These are phyloP conservation scores for Meiosimyza platycephala DNA, from an alignment of 2,888 invertebrate genomes.

Conservation along the genomic window DNA sequence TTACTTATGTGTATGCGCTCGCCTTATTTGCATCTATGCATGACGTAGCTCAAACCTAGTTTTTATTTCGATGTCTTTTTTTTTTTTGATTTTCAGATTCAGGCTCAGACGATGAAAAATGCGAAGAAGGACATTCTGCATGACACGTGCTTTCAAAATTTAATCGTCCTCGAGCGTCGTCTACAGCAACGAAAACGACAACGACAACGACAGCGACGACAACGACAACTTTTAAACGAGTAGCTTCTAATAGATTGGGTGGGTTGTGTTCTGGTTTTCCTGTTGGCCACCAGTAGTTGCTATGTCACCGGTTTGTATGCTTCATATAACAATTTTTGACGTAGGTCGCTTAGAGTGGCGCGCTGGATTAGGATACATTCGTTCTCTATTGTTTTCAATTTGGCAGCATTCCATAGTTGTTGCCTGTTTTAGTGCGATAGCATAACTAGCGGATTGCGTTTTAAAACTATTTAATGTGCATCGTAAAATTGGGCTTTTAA, in stretches of 20 bases:
- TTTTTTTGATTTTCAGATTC: not conserved
- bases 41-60: not conserved
- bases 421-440: no score
- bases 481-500: no score
- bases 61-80: not conserved
- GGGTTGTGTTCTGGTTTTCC: not conserved
- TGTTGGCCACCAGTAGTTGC: not conserved
- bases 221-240: not conserved
- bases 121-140: slow-evolving; percentile 23
- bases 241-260: slow-evolving; percentile 14
- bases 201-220: not conserved
- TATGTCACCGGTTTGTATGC: not conserved
- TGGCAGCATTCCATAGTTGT: no score
- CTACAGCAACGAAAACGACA: slow-evolving; percentile 2
- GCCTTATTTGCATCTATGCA: slow-evolving; percentile 10
- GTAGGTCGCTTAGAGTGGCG: no score
- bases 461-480: no score
- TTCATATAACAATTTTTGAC: not conserved
- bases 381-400: no score
- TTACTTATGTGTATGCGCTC: not conserved
- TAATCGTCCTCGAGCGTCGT: slow-evolving; percentile 28
- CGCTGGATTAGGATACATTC: no score
- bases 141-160: slow-evolving; percentile 35
- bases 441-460: no score
- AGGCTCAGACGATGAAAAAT: slow-evolving; percentile 28